Evolutionary conservation across 35 echinoderm and acorn worm species (phyloP), one percentile per base, ranked within the genome.

Genomic region (Apostichopus californicus): DNA sequence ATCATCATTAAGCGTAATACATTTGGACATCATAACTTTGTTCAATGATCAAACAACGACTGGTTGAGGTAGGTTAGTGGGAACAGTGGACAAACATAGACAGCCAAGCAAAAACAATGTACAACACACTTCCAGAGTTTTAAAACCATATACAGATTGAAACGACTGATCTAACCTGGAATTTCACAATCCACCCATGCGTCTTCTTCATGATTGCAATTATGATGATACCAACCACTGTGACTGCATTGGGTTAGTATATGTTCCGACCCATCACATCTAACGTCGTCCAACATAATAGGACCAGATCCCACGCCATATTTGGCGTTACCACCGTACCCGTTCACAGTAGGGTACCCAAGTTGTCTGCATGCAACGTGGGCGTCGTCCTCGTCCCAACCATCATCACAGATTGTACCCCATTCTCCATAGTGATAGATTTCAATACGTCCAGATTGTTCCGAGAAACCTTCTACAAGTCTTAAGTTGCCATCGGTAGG

Each of bases 381-480:
- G 1, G 86, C 86, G 17, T 64, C 58, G 15, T 23, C 1, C 11
- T 46, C 68, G 21, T 68, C 58, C 57, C 57, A 88, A 12, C 20
- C 86, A 26, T 88, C 86, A 28, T 88, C 56, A 63, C 86, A 88
- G 7, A 88, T 24, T 17, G 86, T 88, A 5, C 86, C 86, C 86
- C 86, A 88, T 72, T 17, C 25, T 24, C 59, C 58, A 28, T 23
- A 8, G 60, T 88, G 86, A 68, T 68, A 65, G 12, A 88, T 65
- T 88, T 88, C 86, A 65, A 88, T 60, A 68, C 86, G 57, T 25
- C 86, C 86, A 14, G 56, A 56, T 6, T 75, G 13, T 7, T 75
- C 71, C 17, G 17, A 20, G 71, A 7, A 75, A 75, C 17, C 71
- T 14, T 21, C 80, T 6, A 55, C 56, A 54, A 83, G 52, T 20